Base-by-base conservation (phyloP, 2,797 vertebrate genomes). In the Acomys russatus region DNA sequence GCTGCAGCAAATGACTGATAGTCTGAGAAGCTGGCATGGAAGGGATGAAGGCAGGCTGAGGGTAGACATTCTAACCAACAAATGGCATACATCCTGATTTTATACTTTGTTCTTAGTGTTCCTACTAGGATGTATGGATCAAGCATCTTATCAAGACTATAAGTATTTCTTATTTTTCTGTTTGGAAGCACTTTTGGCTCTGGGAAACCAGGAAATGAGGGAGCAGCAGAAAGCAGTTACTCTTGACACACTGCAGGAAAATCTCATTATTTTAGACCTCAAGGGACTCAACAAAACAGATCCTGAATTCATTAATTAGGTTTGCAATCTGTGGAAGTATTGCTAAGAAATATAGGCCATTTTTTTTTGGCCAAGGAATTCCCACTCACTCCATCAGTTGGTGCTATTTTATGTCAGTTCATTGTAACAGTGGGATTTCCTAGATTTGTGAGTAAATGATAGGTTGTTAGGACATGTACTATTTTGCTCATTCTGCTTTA, bases 221-320 rank as follows among this genome's bases (percentile, higher is more conserved):
- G 78, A 66, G 54, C 51, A 18, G 11, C 44, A 6, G 3, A 9
- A 71, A 68, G 61, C 59, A 30, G 71, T 80, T 44, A 23, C 84
- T 85, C 7, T 44, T 1, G 23, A 70, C 18, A 28, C 86, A 78
- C 20, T 30, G 11, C 63, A 8, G 3, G 74, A 49, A 85, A 59
- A 92, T 92, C 94, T 97, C 94, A 95, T 95, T 91, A 92, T 86
- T 51, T 95, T 84, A 89, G 74, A 38, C 35, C 86, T 68, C 90
- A 44, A 83, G 92, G 74, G 94, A 94, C 38, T 71, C 49, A 54
- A n/a, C 11, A n/a, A n/a, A 83, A 71, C 78, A 64, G 94, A 90
- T 56, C 92, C 18, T 51, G 86, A 94, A 79, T 97, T 94, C 94
- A 94, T 91, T 88, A 87, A 95, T 91, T 90, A 79, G 35, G 30